Evolutionary conservation across 2,113 vertebrate genomes (phyloP), one percentile per base, ranked within the genome.

Genomic region (Neoarius graeffei): DNA sequence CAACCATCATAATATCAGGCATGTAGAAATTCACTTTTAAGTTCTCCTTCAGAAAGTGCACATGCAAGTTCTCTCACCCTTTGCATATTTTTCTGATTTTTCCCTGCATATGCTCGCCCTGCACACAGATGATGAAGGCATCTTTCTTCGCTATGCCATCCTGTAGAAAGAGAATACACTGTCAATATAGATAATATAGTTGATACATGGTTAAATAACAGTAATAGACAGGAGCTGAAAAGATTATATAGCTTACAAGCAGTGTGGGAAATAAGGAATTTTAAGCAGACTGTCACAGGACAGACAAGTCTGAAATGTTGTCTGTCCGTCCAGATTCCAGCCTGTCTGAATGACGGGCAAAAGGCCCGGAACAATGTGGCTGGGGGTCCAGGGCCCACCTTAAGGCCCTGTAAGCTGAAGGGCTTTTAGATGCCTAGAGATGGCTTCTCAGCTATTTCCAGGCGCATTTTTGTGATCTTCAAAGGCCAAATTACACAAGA

Each of bases 101-200:
- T 73, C 80, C 87, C 85, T 87, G 92, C 64, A 93, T 83, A 27
- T 91, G 89, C 56, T 93, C 91, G 52, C 92, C 93, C 81, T 93
- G 93, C 52, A 92, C 87, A 83, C 92, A 93, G 57, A 93, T 87
- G 6, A 93, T 90, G 64, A 93, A 93, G 50, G 91, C 91, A 2
- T 92, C 91, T 83, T 92, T 93, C 91, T 91, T 90, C 42, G 87
- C 73, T 3, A 77, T 19, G 69, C 88, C 86, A 27, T 89, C 86
- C 93, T 93, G 80, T 13, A 77, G 73, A 86, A 86, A 69, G 82
- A 76, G 84, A 88, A 71, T 19, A 85, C 14, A 81, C 19, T 3
- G 54, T 48, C 25, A 48, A 30, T 25, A 42, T 60, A 59, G 27
- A 42, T 20, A 20, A 59, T 59, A 52, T 17, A 25, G 48, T 76